phyloP scores from a whole-genome alignment of 2,113 vertebrate genomes.

The Gallinago undulata region DNA sequence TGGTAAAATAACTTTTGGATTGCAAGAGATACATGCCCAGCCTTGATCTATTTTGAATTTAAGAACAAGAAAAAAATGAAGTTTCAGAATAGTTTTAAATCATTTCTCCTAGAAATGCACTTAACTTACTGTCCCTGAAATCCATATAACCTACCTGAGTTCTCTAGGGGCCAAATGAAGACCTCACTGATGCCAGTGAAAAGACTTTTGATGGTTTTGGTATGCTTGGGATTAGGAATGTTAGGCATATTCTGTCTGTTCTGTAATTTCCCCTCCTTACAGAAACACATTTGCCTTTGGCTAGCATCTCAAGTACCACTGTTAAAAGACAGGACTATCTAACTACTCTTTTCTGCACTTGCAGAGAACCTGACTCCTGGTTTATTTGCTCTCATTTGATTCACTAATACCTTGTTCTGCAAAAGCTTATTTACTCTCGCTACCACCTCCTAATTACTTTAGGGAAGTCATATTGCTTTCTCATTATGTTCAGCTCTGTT shows the following conservation, averaged over 20 bases:
- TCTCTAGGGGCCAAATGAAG: not conserved
- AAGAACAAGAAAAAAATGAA: not conserved
- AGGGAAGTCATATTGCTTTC: slow-evolving; percentile 10
- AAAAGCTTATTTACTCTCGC: slow-evolving; percentile 18
- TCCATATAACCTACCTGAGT: not conserved
- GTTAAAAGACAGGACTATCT: not conserved
- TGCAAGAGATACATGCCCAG: not conserved
- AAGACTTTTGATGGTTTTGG: not conserved
- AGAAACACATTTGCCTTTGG: not conserved
- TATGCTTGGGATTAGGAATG: not conserved
- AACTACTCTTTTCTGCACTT: not conserved
- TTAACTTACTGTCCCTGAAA: not conserved
- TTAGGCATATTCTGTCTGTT: not conserved
- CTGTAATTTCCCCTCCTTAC: not conserved
- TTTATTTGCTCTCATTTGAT: not conserved
- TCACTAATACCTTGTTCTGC: not conserved
- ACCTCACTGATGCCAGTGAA: not conserved
- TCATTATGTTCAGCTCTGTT: not conserved
- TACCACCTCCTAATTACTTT: slow-evolving; percentile 6
- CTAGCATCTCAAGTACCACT: not conserved
- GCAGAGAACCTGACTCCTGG: not conserved
- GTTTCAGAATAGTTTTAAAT: not conserved
- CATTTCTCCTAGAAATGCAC: not conserved
- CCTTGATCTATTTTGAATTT: not conserved
- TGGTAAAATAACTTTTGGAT: not conserved